Base-by-base conservation (phyloP, 2,113 vertebrate genomes). In the Podarcis cretensis region DNA sequence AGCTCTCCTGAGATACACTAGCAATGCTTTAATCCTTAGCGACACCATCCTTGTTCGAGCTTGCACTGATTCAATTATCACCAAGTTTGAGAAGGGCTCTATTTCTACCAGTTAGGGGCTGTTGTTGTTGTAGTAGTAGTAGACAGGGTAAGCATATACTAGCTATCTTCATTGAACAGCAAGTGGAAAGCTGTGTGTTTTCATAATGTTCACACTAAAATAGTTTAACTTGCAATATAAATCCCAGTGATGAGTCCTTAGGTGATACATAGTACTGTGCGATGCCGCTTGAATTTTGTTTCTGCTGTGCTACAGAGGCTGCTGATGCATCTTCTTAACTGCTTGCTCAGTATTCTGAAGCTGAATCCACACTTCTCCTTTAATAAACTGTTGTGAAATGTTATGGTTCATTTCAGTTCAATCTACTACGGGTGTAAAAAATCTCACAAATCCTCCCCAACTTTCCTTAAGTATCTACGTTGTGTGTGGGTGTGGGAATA, bases 161-260 rank as follows among this genome's bases (percentile, higher is more conserved):
- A 81, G 0, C 13, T 2, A 23, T 83, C 86, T 81, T 81, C 37
- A 75, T n/a, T 74, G 20, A 80, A 88, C 90, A 91, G 1, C 32
- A 87, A 66, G 76, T 16, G 68, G 54, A 88, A 90, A 75, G n/a
- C 23, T 14, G 35, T 59, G 13, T 78, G 59, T 94, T 92, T 89
- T 71, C 5, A 48, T 89, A 86, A 79, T 77, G 37, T 68, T 86
- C 6, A 12, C 66, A 23, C 13, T 48, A 78, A 87, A 82, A 69
- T 63, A 81, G 30, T 21, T 82, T 89, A 88, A 87, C 32, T 80
- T 77, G 32, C 71, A n/a, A 65, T 40, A 73, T 86, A 88, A 83
- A 89, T 86, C 40, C 66, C 23, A 78, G 9, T 10, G 32, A 88
- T 83, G 80, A 89, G 35, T 88, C 40, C 66, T 88, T 78, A 71